These are phyloP conservation scores for Siderastrea radians DNA, from an alignment of 92 coral and sea anemone genomes.

Conservation along the genomic window DNA sequence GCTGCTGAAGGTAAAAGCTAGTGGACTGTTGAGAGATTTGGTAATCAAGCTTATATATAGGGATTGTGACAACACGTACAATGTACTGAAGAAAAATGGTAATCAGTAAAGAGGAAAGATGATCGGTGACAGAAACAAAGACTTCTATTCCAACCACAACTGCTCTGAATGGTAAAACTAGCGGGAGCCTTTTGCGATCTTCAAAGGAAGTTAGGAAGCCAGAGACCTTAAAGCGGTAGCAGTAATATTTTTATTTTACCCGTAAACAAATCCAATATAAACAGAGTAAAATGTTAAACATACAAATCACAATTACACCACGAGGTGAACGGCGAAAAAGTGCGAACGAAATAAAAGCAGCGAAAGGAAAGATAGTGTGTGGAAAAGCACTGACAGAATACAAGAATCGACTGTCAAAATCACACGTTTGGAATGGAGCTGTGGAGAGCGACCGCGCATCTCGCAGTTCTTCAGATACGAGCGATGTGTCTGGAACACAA, in stretches of 20 bases:
- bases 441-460: background rate
- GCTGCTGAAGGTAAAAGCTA: background rate
- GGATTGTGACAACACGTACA: background rate
- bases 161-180: background rate
- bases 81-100: background rate
- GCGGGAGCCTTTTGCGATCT: background rate
- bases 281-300: constrained; percentile 15
- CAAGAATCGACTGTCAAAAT: background rate
- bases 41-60: background rate
- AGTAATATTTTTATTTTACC: background rate
- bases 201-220: background rate
- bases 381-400: background rate
- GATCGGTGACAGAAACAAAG: background rate
- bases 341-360: background rate
- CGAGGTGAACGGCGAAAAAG: background rate
- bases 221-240: background rate
- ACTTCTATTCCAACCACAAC: background rate
- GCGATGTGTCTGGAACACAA: background rate
- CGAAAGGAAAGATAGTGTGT: background rate
- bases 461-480: background rate
- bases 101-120: background rate
- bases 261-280: constrained; percentile 5
- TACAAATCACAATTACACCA: background rate
- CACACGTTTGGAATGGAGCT: background rate
- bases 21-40: background rate